Percentiles rank a stretch among this genome's conserved stretches.
phyloP scores from a whole-genome alignment of 1,140 invertebrate genomes.

The Phymastichus coffea region DNA sequence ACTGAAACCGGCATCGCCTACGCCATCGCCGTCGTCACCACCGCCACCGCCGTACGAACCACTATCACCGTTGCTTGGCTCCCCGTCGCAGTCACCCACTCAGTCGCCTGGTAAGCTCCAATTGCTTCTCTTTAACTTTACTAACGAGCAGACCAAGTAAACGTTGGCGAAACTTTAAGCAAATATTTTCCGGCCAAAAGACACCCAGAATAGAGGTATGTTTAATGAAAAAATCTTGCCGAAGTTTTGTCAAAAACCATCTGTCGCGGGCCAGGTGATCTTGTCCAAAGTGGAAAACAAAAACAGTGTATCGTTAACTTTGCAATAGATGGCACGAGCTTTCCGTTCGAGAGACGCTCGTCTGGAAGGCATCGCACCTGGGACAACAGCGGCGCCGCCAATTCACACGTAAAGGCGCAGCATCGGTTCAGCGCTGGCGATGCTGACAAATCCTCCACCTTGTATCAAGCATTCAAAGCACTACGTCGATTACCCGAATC shows the following conservation, averaged over 20 bases:
- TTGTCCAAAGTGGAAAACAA: not conserved
- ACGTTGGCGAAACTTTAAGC: too few relatives aligned
- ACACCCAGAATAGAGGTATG: too few relatives aligned
- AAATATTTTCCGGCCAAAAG: too few relatives aligned
- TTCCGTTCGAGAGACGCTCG: slow-evolving; percentile 12
- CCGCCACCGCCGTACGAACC: slow-evolving; percentile 53
- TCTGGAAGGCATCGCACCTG: not conserved
- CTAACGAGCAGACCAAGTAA: too few relatives aligned
- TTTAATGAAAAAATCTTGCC: not conserved
- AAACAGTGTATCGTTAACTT: not conserved
- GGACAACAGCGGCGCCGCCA: not conserved
- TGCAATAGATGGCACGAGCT: not conserved
- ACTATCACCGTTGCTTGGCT: slow-evolving; percentile 40
- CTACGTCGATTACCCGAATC: slow-evolving; percentile 45
- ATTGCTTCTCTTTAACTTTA: not conserved
- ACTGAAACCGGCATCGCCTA: slow-evolving; percentile 44
- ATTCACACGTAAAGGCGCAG: slow-evolving; percentile 29
- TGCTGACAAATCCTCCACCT: slow-evolving; percentile 43
- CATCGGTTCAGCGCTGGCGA: slow-evolving; percentile 51
- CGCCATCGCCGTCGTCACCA: slow-evolving; percentile 48
- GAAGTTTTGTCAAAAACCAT: not conserved
- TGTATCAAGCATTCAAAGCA: slow-evolving; percentile 36
- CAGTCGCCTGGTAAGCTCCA: slow-evolving; percentile 31
- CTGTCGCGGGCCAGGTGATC: not conserved
- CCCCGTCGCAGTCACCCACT: slow-evolving; percentile 42